Evolutionary conservation across 2,113 vertebrate genomes (phyloP).

Genomic region (Gymnarchus niloticus): DNA sequence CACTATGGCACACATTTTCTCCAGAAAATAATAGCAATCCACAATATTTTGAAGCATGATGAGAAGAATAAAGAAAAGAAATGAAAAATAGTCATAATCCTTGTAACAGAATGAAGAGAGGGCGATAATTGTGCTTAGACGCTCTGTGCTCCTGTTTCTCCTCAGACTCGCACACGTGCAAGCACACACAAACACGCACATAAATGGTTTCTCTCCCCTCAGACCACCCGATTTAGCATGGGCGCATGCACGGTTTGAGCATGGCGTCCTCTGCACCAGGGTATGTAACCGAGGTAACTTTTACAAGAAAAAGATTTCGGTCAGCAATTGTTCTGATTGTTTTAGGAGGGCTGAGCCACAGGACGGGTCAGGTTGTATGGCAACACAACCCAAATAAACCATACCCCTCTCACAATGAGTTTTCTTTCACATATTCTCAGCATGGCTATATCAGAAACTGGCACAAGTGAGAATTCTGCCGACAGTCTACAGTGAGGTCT

Average conservation of each 20-base stretch:
- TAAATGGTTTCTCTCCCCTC: not conserved
- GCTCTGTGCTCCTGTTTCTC: not conserved
- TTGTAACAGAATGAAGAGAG: conserved; percentile 40
- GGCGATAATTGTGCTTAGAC: conserved; percentile 34
- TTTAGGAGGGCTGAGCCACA: conserved; percentile 12
- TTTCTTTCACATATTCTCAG: conserved; percentile 13
- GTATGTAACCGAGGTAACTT: conserved; percentile 32
- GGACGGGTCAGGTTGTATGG: conserved; percentile 30
- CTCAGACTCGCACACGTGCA: conserved; percentile 1
- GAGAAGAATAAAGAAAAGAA: conserved; percentile 63
- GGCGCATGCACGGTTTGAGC: too few species aligned
- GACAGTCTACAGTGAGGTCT: conserved; percentile 17
- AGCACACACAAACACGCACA: not conserved
- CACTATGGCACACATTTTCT: not conserved
- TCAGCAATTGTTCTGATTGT: conserved; percentile 27
- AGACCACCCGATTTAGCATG: not conserved
- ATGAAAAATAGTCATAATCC: conserved; percentile 53
- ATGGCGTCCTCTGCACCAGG: conserved; percentile 35
- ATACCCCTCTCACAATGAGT: conserved; percentile 17
- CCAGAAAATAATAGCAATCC: not conserved
- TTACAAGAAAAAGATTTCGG: conserved; percentile 25
- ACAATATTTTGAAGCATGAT: conserved; percentile 83
- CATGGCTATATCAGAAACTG: conserved; percentile 18
- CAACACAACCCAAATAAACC: conserved; percentile 20
- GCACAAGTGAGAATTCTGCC: conserved; percentile 32